Base-by-base conservation (phyloP, 1,140 invertebrate genomes). In the Eubasilissa regina region DNA sequence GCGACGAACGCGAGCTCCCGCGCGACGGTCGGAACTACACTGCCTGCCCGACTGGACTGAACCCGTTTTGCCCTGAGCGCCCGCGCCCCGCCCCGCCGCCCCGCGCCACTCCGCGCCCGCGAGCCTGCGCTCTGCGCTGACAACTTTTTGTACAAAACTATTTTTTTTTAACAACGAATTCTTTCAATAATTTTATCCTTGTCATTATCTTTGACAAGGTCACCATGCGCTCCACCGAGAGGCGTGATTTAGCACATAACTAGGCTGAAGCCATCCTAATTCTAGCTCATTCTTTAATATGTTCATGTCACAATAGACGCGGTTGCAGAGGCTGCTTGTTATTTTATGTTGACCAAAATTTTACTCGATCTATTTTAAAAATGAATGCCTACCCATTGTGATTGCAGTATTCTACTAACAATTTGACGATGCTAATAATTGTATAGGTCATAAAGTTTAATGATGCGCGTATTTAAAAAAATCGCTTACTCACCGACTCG, bases 1-100 rank as follows among this genome's bases (percentile, higher is more conserved):
- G 76, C 77, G 76, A 55, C 75, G 68, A 64, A 77, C 78, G 84
- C 84, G 83, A 87, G 87, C 88, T 84, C 87, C 87, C 84, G 83
- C 86, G 86, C 88, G 87, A 85, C 86, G 84, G 85, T 86, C 87
- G 85, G 85, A 87, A 86, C 88, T 86, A 86, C 87, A 89, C 88
- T 89, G 87, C 55, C 76, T 84, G 85, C n/a, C n/a, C 6, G 83
- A 84, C 83, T 83, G 6, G 25, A 35, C 25, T 11, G 85, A 85
- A 86, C 85, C 85, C 87, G 85, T 85, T 86, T 85, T 85, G 84
- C 68, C 74, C 80, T 47, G 51, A 48, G 43, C 44, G 21, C 80
- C 66, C 21, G 55, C 35, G 47, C 64, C 47, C 7, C 48, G 84
- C 84, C 85, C 84, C 84, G 79, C 84, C 85, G 84, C 84, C 83